These are phyloP conservation scores for Drosophila bocki DNA, from an alignment of 1,140 invertebrate genomes.

Conservation along the genomic window DNA sequence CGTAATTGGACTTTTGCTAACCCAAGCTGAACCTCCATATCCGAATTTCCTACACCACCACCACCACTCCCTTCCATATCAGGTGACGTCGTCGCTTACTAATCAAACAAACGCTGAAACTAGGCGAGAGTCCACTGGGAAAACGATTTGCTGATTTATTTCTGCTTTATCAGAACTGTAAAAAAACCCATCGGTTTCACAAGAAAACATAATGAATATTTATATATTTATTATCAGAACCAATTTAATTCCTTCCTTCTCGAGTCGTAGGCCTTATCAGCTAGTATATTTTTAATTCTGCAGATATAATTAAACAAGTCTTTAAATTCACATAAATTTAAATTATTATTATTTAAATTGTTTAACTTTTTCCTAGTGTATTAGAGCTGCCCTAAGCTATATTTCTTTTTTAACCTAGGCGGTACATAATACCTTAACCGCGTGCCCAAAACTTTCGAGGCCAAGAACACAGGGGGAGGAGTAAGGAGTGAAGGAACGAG, in stretches of 20 bases:
- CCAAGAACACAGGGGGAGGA: background rate
- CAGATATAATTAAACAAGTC: no score
- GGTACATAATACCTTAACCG: constrained; percentile 35
- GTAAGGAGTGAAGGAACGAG: background rate
- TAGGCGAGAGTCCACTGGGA: constrained; percentile 8
- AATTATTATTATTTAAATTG: background rate
- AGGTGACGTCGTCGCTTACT: constrained; percentile 24
- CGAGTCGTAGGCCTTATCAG: no score
- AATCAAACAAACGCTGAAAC: constrained; percentile 35
- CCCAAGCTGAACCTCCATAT: constrained; percentile 36
- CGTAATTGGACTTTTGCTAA: constrained; percentile 50
- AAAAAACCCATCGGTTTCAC: no score
- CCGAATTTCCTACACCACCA: constrained; percentile 22
- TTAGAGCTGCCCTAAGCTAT: constrained; percentile 5
- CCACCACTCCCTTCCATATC: constrained; percentile 22
- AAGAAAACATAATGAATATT: no score
- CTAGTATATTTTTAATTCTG: no score
- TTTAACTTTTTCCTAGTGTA: background rate
- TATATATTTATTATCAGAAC: no score
- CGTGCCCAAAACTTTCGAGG: constrained; percentile 25
- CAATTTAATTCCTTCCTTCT: no score
- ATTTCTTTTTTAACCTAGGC: constrained; percentile 11
- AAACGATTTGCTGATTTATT: background rate
- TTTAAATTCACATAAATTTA: background rate
- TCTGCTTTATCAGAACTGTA: background rate